Base-by-base conservation (phyloP, 2,113 vertebrate species). In the Struthio camelus region DNA sequence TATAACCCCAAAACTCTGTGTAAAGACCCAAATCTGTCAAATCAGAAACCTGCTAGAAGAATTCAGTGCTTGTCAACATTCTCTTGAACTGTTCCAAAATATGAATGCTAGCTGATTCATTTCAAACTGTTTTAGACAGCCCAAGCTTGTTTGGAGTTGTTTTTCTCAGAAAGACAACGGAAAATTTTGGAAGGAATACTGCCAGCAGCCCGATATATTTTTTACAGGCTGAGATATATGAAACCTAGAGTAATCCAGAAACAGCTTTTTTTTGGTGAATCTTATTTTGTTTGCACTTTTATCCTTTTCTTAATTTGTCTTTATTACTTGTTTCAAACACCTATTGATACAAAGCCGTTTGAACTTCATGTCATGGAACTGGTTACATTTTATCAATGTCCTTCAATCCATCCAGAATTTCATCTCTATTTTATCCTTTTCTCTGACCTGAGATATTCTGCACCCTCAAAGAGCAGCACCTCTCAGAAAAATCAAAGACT, bases 31-130 rank as follows among this genome's bases (percentile, higher is more conserved):
- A 91, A 93, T 82, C 53, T 3, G 0, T 83, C 87, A 91, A 91
- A 91, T 62, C 32, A 87, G 79, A 95, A 85, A 56, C 58, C 42
- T 77, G 9, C 44, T 66, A 72, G 58, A 94, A 90, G 36, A 93
- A 96, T 73, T 83, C 46, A 71, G 27, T 71, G 79, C 46, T 59
- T 83, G 62, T 91, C 85, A 94, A 82, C 44, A 36, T 85, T 87
- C 91, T 32, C 76, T 54, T 88, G 76, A 97, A 75, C 54, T 85
- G 30, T 83, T 96, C 62, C 81, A 96, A 91, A 96, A 85, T 66
- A 16, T 87, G 76, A 88, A 78, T 70, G 38, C 16, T 69, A 85
- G 25, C 38, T 93, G 76, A 93, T 78, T 87, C 3, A 78, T 87
- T 94, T 88, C 50, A 85, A 94, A 80, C 53, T 80, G 8, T 0